phyloP scores from a whole-genome alignment of 2,113 vertebrate genomes.

The Apteryx owenii region DNA sequence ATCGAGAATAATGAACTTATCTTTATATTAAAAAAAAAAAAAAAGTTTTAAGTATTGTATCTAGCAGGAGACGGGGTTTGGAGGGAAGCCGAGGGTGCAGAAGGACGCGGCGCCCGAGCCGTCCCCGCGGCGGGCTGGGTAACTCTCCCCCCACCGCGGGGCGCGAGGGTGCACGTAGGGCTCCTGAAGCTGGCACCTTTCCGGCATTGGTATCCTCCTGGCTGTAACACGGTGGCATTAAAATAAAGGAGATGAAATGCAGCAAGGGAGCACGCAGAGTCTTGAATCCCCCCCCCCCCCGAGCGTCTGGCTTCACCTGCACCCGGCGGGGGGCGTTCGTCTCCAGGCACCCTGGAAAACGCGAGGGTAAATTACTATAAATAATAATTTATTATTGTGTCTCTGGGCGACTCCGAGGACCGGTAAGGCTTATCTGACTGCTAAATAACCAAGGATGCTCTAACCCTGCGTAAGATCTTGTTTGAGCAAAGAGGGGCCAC shows the following conservation, averaged over 20 bases:
- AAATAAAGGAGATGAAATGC: not conserved
- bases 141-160: too few species aligned
- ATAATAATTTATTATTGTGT: not conserved
- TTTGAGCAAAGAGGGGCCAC: too few species aligned
- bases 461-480: too few species aligned
- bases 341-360: too few species aligned
- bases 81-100: not conserved
- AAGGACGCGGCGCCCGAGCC: not conserved
- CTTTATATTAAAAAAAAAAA: constrained; percentile 56
- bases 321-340: too few species aligned
- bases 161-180: not conserved
- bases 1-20: constrained; percentile 68
- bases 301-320: too few species aligned
- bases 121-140: too few species aligned
- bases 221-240: not conserved
- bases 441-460: too few species aligned
- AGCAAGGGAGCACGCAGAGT: too few species aligned
- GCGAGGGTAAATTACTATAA: too few species aligned
- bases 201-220: not conserved
- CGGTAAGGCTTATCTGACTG: too few species aligned
- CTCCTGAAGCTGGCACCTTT: not conserved
- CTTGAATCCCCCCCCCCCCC: too few species aligned
- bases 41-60: constrained; percentile 28
- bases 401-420: not conserved
- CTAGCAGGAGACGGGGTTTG: not conserved